These are phyloP conservation scores for Chalcis sispes DNA, from an alignment of 2,888 invertebrate genomes.

Conservation along the genomic window DNA sequence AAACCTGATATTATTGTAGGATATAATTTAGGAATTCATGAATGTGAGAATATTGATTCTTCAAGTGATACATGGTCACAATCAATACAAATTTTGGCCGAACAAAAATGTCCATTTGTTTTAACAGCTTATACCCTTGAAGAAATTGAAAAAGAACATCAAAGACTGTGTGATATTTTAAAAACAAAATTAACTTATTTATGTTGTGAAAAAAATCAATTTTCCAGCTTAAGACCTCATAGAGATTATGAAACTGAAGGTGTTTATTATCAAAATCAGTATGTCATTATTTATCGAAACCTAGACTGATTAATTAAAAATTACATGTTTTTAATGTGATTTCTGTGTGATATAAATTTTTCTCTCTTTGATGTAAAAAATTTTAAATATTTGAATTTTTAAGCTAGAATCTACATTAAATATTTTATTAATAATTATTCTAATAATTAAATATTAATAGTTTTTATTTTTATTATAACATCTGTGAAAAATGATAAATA, in stretches of 20 bases:
- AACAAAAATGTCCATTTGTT: conserved; percentile 66
- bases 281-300: conserved; percentile 65
- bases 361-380: conserved; percentile 44
- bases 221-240: conserved; percentile 66
- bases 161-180: conserved; percentile 63
- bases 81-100: conserved; percentile 61
- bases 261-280: conserved; percentile 69
- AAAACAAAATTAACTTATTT: conserved; percentile 54
- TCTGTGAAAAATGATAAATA: conserved; percentile 12
- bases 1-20: conserved; percentile 67
- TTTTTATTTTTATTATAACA: conserved; percentile 28
- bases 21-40: conserved; percentile 69
- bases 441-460: conserved; percentile 8
- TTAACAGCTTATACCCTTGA: conserved; percentile 65
- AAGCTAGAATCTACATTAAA: neutral
- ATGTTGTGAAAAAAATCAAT: conserved; percentile 64
- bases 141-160: conserved; percentile 64
- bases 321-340: conserved; percentile 33
- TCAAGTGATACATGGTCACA: conserved; percentile 65
- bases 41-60: conserved; percentile 63
- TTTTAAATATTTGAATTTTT: conserved; percentile 17
- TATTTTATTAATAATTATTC: neutral
- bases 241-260: conserved; percentile 68
- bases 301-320: conserved; percentile 44
- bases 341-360: conserved; percentile 43